Conservation (phyloP, 53 echinoderm and acorn worm genomes). For the Holothuria scabra region DNA sequence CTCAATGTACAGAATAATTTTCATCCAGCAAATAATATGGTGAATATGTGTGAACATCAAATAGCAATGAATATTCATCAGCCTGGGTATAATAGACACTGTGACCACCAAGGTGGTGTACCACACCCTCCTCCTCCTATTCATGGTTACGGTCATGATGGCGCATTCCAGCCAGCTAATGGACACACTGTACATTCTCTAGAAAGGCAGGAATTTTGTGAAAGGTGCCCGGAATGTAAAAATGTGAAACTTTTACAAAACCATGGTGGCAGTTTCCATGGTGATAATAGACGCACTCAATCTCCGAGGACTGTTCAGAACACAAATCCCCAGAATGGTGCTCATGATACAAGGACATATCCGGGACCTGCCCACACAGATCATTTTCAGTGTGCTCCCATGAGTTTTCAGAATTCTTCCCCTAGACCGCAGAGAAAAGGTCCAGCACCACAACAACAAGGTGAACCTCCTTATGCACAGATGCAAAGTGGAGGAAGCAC, state of each 20-base stretch:
- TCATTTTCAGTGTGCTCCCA: conserved; percentile 21
- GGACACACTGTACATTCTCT: conserved; percentile 18
- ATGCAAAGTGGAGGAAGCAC: conserved; percentile 10
- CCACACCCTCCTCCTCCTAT: conserved; percentile 6
- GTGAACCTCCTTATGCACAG: conserved; percentile 8
- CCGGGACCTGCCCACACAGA: conserved; percentile 29
- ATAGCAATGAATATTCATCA: conserved; percentile 43
- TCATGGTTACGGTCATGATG: conserved; percentile 21
- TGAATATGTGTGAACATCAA: conserved; percentile 31
- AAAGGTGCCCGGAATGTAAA: conserved; percentile 38
- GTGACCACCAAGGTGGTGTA: conserved; percentile 7
- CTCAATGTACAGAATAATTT: conserved; percentile 9
- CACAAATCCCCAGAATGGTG: conserved; percentile 10
- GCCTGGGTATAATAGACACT: conserved; percentile 17
- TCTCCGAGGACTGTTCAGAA: conserved; percentile 33
- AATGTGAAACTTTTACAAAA: neutral
- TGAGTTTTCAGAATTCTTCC: conserved; percentile 32
- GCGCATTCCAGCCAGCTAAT: neutral
- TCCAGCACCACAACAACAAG: neutral
- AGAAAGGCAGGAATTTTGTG: conserved; percentile 23
- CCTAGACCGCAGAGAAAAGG: neutral
- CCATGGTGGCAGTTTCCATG: conserved; percentile 15
- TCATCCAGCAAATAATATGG: conserved; percentile 29
- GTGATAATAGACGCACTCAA: conserved; percentile 28
- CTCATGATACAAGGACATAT: conserved; percentile 39